Percentiles rank a stretch among this genome's conserved stretches.
Evolutionary conservation across 1,140 invertebrate genomes (phyloP).

Genomic region (Drosophila serrata): DNA sequence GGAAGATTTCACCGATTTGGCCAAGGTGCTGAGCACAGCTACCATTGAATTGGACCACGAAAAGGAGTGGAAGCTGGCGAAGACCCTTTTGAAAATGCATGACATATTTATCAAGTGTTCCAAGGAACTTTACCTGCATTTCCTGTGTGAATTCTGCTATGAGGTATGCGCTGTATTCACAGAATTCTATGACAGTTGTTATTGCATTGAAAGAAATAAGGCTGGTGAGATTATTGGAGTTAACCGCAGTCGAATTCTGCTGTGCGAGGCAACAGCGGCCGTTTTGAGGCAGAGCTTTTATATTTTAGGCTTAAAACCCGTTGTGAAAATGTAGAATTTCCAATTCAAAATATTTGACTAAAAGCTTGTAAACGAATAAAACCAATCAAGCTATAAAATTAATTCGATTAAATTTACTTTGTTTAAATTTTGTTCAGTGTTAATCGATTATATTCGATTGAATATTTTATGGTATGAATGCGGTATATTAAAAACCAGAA

Average conservation of each 20-base stretch:
- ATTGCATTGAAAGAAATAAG: slow-evolving; percentile 97
- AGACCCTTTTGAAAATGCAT: slow-evolving; percentile 93
- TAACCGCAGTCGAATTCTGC: slow-evolving; percentile 93
- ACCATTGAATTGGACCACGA: slow-evolving; percentile 91
- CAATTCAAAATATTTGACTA: not conserved
- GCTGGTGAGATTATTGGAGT: slow-evolving; percentile 92
- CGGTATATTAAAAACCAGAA: not conserved
- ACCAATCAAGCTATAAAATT: not conserved
- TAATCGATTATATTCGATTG: too few relatives aligned
- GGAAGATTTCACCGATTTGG: slow-evolving; percentile 87
- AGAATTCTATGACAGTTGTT: slow-evolving; percentile 99
- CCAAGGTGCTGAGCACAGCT: slow-evolving; percentile 85
- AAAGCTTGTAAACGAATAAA: slow-evolving; percentile 12
- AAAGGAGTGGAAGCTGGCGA: slow-evolving; percentile 98
- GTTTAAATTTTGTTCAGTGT: too few relatives aligned
- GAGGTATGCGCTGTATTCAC: slow-evolving; percentile 96
- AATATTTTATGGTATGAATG: not conserved
- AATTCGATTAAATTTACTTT: not conserved
- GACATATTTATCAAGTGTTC: slow-evolving; percentile 94
- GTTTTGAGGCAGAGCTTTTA: slow-evolving; percentile 95
- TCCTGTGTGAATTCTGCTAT: slow-evolving; percentile 98
- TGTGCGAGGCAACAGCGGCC: slow-evolving; percentile 96
- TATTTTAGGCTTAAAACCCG: slow-evolving; percentile 96
- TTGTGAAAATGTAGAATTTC: slow-evolving; percentile 92
- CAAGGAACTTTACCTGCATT: slow-evolving; percentile 94